phyloP scores from a whole-genome alignment of 2,797 vertebrate species.

The Tokudaia muenninki region DNA sequence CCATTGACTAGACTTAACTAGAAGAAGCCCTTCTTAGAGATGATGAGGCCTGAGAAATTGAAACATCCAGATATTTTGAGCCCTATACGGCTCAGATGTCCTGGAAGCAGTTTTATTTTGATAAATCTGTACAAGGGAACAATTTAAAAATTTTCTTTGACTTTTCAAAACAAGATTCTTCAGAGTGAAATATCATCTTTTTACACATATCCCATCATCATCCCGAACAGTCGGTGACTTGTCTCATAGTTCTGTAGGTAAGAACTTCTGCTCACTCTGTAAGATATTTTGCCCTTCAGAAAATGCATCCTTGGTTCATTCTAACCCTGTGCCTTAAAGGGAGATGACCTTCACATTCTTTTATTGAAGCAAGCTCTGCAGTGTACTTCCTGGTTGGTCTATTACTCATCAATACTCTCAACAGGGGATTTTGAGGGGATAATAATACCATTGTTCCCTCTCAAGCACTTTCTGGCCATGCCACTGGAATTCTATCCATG shows the following conservation, averaged over 20 bases:
- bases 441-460: not conserved
- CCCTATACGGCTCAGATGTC: not conserved
- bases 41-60: not conserved
- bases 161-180: not conserved
- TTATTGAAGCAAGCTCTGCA: conserved; percentile 34
- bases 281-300: conserved; percentile 45
- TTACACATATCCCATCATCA: conserved; percentile 12
- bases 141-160: conserved; percentile 47
- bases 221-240: not conserved
- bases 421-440: conserved; percentile 51
- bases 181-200: conserved; percentile 44
- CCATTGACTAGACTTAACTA: not conserved
- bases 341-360: conserved; percentile 53
- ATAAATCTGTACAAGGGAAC: not conserved
- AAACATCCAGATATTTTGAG: not conserved
- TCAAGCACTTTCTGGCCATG: conserved; percentile 50
- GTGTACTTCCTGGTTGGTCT: conserved; percentile 68
- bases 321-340: conserved; percentile 39
- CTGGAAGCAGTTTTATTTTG: conserved; percentile 56
- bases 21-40: not conserved
- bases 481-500: not conserved
- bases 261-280: conserved; percentile 51
- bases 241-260: conserved; percentile 64
- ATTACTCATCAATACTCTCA: conserved; percentile 60
- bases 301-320: conserved; percentile 68